phyloP scores from a whole-genome alignment of 2,113 vertebrate genomes.

The Microtus ochrogaster region DNA sequence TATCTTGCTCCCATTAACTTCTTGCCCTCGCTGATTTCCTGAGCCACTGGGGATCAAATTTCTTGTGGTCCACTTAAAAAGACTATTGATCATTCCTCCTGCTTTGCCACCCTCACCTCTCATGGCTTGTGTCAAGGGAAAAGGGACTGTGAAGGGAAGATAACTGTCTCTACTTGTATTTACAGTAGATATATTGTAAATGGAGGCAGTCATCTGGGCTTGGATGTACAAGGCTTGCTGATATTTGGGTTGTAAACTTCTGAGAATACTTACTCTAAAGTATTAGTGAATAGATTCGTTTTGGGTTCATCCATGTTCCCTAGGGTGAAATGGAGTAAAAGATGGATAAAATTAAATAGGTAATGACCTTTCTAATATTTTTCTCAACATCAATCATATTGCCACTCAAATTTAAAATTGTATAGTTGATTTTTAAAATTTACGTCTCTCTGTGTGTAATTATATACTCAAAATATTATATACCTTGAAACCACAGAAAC shows the following conservation, averaged over 20 bases:
- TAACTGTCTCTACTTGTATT: constrained; percentile 64
- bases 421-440: neutral
- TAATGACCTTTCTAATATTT: neutral
- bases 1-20: constrained; percentile 77
- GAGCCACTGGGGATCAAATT: constrained; percentile 41
- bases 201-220: neutral
- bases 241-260: neutral
- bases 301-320: neutral
- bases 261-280: constrained; percentile 17
- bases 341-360: neutral
- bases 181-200: constrained; percentile 58
- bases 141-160: neutral
- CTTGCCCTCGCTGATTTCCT: constrained; percentile 62
- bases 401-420: neutral
- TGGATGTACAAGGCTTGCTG: neutral
- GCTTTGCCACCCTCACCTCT: constrained; percentile 42
- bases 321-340: neutral
- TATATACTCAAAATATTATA: constrained; percentile 15
- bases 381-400: constrained; percentile 21
- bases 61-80: constrained; percentile 36
- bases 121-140: constrained; percentile 48
- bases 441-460: neutral
- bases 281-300: neutral
- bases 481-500: neutral
- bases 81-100: constrained; percentile 65